A percentile compares a stretch with the other conserved stretches of the same genome.
These are phyloP conservation scores for Asobara japonica DNA, from an alignment of 1,140 invertebrate species.

Conservation along the genomic window DNA sequence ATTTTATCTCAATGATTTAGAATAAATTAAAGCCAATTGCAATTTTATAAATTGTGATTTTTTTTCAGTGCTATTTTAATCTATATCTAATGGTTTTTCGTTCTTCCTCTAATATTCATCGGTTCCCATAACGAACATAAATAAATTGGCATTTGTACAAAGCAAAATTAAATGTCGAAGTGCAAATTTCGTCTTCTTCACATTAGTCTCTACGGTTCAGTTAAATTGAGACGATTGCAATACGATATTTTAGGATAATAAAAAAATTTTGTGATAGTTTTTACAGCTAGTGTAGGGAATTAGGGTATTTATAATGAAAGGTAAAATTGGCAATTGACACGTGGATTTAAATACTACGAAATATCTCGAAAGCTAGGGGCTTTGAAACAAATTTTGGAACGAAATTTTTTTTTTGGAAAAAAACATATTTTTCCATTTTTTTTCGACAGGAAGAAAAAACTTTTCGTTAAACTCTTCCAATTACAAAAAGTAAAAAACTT, in stretches of 20 bases:
- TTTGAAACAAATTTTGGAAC: too few species aligned
- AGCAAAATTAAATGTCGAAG: slow-evolving; percentile 42
- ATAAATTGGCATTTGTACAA: slow-evolving; percentile 57
- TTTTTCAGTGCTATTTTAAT: neutral
- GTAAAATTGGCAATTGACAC: too few species aligned
- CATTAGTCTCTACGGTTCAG: neutral
- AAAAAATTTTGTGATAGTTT: neutral
- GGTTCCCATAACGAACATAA: slow-evolving; percentile 46
- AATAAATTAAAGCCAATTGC: slow-evolving; percentile 24
- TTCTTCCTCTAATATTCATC: neutral
- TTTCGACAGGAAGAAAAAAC: too few species aligned
- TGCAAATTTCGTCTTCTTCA: slow-evolving; percentile 27
- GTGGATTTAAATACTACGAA: too few species aligned
- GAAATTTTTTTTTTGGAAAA: too few species aligned
- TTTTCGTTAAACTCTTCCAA: too few species aligned
- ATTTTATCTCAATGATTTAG: neutral
- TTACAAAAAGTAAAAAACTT: too few species aligned
- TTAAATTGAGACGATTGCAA: neutral
- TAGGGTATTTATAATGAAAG: too few species aligned
- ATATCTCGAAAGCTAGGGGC: too few species aligned
- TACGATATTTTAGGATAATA: neutral
- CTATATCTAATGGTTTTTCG: slow-evolving; percentile 1
- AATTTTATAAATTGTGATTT: neutral
- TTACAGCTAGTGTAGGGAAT: neutral
- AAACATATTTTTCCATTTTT: too few species aligned